Base-by-base conservation (phyloP, 2,888 invertebrate genomes). In the Amphiduros pacificus region DNA sequence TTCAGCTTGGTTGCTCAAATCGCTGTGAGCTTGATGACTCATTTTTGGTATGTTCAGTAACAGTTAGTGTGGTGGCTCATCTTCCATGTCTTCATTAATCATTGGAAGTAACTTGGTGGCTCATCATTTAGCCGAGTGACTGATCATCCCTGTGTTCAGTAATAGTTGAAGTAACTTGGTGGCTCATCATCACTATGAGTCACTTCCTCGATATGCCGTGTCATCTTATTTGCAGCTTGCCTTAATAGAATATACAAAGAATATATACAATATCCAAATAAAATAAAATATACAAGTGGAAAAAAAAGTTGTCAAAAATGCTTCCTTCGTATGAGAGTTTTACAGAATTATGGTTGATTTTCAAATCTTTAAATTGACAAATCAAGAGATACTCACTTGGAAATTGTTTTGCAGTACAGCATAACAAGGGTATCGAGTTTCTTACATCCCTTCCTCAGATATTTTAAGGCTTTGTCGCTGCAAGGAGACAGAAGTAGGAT, bases 401-500 rank as follows among this genome's bases (percentile, higher is more conserved):
- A 68, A 17, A 82, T 77, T 54, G 73, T 74, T 65, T 76, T 76
- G 66, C 80, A 82, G 67, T 79, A 81, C 44, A 78, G 63, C 67
- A 80, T 71, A n/a, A 71, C 69, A 36, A 82, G 69, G 17, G 66
- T 62, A 17, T 70, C 66, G 64, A 82, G 66, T 60, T 76, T 77
- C 66, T 74, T 76, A 67, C 82, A 82, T n/a, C 80, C 80, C 71
- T 79, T 80, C 60, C 76, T 69, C 62, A 82, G 68, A 67, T 80
- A 81, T 62, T 77, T 79, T 66, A 82, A 59, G 27, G 79, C 77
- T 66, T 81, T 82, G 66, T 82, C 80, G 36, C 81, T 81, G 73
- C 26, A 72, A 72, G 55, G 55, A 60, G n/a, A 48, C 6, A n/a
- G n/a, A n/a, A n/a, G n/a, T n/a, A n/a, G n/a, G n/a, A n/a, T n/a